These are phyloP conservation scores for Bicyclus anynana DNA, from an alignment of 1,140 invertebrate species.

Conservation along the genomic window DNA sequence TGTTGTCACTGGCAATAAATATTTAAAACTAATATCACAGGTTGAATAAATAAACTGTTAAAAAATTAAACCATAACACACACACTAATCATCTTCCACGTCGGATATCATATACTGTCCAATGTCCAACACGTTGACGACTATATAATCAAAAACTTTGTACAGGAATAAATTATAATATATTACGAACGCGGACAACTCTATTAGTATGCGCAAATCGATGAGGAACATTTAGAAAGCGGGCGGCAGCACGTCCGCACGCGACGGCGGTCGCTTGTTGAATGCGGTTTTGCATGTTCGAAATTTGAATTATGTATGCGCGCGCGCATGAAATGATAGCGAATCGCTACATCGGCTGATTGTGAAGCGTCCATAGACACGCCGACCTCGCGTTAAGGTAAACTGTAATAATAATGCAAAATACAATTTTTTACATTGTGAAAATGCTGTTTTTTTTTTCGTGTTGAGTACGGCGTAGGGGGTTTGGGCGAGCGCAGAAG, in stretches of 20 bases:
- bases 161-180: conserved; percentile 61
- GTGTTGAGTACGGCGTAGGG: too few species aligned
- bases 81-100: conserved; percentile 40
- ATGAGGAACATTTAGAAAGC: conserved; percentile 30
- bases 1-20: conserved; percentile 10
- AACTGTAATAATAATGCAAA: too few species aligned
- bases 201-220: conserved; percentile 46
- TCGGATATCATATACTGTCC: conserved; percentile 39
- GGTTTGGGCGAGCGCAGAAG: too few species aligned
- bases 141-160: conserved; percentile 49
- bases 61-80: conserved; percentile 25
- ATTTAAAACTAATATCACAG: conserved; percentile 55
- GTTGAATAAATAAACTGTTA: conserved; percentile 53
- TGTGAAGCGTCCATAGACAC: neutral
- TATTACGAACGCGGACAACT: conserved; percentile 46
- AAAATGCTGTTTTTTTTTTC: too few species aligned
- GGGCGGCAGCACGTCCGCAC: conserved; percentile 31
- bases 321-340: conserved; percentile 37
- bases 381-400: too few species aligned
- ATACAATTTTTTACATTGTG: too few species aligned
- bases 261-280: conserved; percentile 31
- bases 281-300: conserved; percentile 35
- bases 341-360: neutral
- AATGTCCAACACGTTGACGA: conserved; percentile 36
- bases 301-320: conserved; percentile 36